Evolutionary conservation across 2,888 invertebrate species (phyloP).

Genomic region (Cryptocheilus praepositus): DNA sequence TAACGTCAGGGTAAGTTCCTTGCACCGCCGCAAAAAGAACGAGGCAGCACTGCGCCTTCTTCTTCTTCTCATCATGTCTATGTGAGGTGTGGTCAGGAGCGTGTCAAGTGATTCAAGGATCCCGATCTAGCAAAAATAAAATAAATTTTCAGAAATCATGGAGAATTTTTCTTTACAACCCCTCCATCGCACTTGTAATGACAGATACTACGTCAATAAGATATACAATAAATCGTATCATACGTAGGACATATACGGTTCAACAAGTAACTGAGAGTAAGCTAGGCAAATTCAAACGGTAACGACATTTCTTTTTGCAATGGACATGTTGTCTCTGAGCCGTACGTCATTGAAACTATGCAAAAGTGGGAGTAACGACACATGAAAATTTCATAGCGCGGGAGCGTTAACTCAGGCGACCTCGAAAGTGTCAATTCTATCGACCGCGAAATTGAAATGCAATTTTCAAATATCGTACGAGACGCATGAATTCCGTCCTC

Average conservation of each 20-base stretch:
- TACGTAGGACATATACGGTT: too few species aligned
- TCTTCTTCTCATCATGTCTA: neutral
- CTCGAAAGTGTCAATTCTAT: conserved; percentile 46
- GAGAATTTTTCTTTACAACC: too few species aligned
- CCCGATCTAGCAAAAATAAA: too few species aligned
- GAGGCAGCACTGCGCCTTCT: conserved; percentile 20
- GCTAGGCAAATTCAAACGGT: too few species aligned
- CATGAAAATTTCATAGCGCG: conserved; percentile 51
- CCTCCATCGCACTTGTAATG: too few species aligned
- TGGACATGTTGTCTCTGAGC: conserved; percentile 27
- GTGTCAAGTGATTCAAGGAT: too few species aligned
- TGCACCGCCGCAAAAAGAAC: conserved; percentile 10
- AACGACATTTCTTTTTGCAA: too few species aligned
- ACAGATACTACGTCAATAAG: too few species aligned
- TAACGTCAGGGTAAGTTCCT: conserved; percentile 28
- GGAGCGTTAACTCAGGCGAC: conserved; percentile 46
- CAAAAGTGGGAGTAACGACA: conserved; percentile 52
- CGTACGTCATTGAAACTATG: conserved; percentile 46
- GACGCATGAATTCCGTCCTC: conserved; percentile 1
- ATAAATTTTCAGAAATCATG: too few species aligned
- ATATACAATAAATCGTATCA: too few species aligned
- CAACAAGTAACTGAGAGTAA: too few species aligned
- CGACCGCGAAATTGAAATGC: conserved; percentile 34
- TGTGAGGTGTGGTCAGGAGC: too few species aligned
- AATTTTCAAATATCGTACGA: neutral